phyloP scores from a whole-genome alignment of 2,113 vertebrate genomes.

The Buteo buteo region DNA sequence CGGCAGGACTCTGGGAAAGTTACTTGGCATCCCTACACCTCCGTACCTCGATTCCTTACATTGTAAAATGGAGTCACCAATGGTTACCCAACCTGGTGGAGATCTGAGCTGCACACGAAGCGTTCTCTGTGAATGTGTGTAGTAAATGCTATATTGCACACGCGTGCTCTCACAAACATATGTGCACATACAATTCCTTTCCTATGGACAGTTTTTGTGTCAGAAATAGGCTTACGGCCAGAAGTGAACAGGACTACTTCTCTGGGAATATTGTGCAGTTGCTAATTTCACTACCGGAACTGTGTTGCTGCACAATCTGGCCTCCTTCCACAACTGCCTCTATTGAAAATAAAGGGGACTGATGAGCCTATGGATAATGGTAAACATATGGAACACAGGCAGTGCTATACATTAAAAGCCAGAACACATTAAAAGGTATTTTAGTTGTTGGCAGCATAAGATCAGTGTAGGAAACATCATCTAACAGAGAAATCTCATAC shows the following conservation, averaged over 20 bases:
- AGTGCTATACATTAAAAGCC: conserved; percentile 63
- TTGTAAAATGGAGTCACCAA: neutral
- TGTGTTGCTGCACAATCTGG: conserved; percentile 68
- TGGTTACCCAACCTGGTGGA: neutral
- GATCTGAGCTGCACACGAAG: neutral
- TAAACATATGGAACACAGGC: conserved; percentile 75
- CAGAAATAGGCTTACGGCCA: conserved; percentile 61
- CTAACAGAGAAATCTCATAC: conserved; percentile 54
- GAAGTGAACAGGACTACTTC: conserved; percentile 64
- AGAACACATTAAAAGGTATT: conserved; percentile 75
- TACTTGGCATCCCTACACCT: neutral
- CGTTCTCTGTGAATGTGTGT: neutral
- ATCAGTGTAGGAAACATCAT: conserved; percentile 61
- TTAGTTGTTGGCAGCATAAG: conserved; percentile 63
- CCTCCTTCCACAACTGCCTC: conserved; percentile 72
- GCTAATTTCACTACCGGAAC: conserved; percentile 81
- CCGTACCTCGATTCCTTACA: rapidly evolving
- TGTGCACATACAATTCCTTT: neutral
- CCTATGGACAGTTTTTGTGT: neutral
- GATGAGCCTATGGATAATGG: conserved; percentile 76
- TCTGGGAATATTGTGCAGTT: conserved; percentile 75
- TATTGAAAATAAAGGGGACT: conserved; percentile 67
- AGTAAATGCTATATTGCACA: neutral
- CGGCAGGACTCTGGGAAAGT: neutral
- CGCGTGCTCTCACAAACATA: neutral